Evolutionary conservation across 1,140 invertebrate genomes (phyloP), one percentile per base, ranked within the genome.

Genomic region (Bombus affinis): DNA sequence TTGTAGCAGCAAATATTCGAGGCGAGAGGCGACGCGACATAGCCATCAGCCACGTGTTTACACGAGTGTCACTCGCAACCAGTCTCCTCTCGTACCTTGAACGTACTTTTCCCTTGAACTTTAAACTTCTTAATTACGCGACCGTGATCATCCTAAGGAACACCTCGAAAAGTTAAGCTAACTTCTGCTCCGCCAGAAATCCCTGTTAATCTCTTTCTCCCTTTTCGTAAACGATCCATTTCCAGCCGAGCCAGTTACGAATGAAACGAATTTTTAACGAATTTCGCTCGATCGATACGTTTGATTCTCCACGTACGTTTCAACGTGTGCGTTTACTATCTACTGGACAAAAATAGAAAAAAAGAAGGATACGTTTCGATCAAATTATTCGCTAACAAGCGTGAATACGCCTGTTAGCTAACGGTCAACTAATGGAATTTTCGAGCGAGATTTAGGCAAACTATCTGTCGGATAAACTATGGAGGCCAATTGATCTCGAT

Each of bases 361-460:
- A 4, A 4, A 6, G 32, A n/a, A 53, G 22, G 0, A 42, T 6
- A 3, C 13, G 3, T 15, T 25, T 8, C 53, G 42, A 71, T 79
- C 22, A 42, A 71, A 59, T 79, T n/a, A 35, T 0, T 10, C n/a
- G 53, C 5, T 72, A 80, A 85, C 83, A 70, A 79, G 28, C 53
- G 65, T 25, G 75, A 42, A 59, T 47, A 4, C 42, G 9, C n/a
- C n/a, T 1, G 25, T 32, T 13, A 72, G 10, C n/a, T 59, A 83
- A 59, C 28, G 32, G 10, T 15, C 72, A 6, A 37, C 39, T n/a
- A 59, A 35, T 35, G 35, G 42, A 66, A 68, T 28, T 32, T 66
- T 42, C 28, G 42, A 57, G 25, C 32, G 22, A 70, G 12, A 6
- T 53, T 70, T 44, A 6, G 28, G 4, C 37, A 78, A 78, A 79